Percentiles rank a stretch among this genome's conserved stretches.
These are phyloP conservation scores for Myathropa florea DNA, from an alignment of 2,888 invertebrate species.

Conservation along the genomic window DNA sequence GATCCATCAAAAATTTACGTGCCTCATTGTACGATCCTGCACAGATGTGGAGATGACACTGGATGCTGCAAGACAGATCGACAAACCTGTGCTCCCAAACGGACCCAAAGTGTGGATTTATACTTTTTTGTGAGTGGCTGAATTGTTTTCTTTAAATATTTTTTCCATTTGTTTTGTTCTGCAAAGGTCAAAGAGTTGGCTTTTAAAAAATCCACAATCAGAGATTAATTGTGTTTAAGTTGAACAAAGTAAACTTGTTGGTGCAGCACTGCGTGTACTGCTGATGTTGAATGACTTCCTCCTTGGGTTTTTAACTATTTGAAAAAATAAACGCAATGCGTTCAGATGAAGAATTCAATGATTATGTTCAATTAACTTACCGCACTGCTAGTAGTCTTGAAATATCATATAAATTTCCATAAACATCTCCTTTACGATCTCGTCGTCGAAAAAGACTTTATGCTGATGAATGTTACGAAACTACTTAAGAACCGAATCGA, in stretches of 20 bases:
- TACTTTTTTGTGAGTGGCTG: constrained; percentile 89
- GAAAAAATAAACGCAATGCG: not conserved
- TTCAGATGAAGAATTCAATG: too few species aligned
- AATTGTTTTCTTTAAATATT: not conserved
- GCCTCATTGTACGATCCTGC: constrained; percentile 92
- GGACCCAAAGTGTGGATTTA: constrained; percentile 86
- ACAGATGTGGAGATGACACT: constrained; percentile 92
- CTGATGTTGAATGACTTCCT: constrained; percentile 5
- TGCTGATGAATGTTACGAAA: too few species aligned
- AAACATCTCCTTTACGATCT: too few species aligned
- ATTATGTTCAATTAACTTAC: too few species aligned
- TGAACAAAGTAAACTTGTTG: not conserved
- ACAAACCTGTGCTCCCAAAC: constrained; percentile 89
- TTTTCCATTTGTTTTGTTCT: too few species aligned
- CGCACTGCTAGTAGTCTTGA: too few species aligned
- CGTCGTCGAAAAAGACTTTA: too few species aligned
- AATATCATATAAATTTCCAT: too few species aligned
- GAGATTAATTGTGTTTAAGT: not conserved
- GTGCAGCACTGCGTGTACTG: constrained; percentile 7
- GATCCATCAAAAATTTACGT: constrained; percentile 86
- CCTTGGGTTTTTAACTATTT: not conserved
- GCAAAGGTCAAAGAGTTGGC: too few species aligned
- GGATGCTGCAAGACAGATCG: constrained; percentile 90
- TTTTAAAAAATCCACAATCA: too few species aligned
- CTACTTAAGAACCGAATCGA: too few species aligned